Conservation (phyloP, 2,888 invertebrate genomes). For the Coenonympha arcania region DNA sequence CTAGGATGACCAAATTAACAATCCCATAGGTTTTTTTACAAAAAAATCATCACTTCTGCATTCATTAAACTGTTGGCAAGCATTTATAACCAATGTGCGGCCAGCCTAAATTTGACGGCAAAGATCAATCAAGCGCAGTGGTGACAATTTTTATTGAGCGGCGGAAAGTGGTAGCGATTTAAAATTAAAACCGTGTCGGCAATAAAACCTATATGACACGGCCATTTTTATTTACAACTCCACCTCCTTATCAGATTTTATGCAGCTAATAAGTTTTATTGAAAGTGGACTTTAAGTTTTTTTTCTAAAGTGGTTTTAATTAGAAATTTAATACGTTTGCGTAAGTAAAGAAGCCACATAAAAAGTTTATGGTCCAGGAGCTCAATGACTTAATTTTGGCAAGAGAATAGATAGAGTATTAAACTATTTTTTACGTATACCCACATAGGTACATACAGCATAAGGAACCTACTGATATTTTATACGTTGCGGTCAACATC, state of each 20-base stretch:
- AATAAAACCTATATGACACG: constrained; percentile 17
- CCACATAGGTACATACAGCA: too few relatives aligned
- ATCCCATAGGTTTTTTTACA: too few relatives aligned
- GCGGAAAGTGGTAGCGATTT: constrained; percentile 8
- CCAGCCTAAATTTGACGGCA: constrained; percentile 12
- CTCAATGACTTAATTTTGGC: background rate
- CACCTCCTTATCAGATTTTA: constrained; percentile 1
- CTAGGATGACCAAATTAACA: too few relatives aligned
- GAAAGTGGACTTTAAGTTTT: background rate
- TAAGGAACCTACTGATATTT: too few relatives aligned
- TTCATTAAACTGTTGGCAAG: too few relatives aligned
- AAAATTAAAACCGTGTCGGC: constrained; percentile 14
- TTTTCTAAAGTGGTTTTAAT: background rate
- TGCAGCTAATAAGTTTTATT: constrained; percentile 2
- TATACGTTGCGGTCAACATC: too few relatives aligned
- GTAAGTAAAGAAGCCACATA: constrained; percentile 6
- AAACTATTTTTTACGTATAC: too few relatives aligned
- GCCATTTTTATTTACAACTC: constrained; percentile 1
- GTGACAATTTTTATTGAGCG: constrained; percentile 16
- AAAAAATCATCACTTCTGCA: too few relatives aligned
- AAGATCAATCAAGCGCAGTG: constrained; percentile 15
- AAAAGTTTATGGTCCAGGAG: background rate
- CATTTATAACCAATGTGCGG: too few relatives aligned
- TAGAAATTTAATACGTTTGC: constrained; percentile 7
- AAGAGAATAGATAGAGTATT: background rate